These are phyloP conservation scores for Scaptomyza graminum DNA, from an alignment of 1,140 invertebrate species.

Conservation along the genomic window DNA sequence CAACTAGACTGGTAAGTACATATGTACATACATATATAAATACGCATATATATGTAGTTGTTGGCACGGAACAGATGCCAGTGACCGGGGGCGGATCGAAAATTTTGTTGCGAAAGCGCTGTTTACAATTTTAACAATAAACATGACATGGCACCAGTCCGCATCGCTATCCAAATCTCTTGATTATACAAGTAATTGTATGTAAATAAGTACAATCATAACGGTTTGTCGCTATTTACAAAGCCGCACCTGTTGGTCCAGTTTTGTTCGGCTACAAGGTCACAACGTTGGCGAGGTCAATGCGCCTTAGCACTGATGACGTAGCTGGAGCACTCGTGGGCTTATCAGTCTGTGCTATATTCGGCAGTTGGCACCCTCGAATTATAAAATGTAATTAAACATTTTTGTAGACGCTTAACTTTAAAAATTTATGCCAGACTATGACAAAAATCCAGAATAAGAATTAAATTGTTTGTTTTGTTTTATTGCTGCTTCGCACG, in stretches of 20 bases:
- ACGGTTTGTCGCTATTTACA: conserved; percentile 18
- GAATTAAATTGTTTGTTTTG: too few species aligned
- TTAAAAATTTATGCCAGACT: too few species aligned
- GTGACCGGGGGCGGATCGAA: conserved; percentile 6
- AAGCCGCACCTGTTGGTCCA: conserved; percentile 67
- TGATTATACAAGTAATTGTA: conserved; percentile 20
- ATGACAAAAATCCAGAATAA: too few species aligned
- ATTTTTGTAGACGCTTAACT: too few species aligned
- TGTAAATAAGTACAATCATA: neutral
- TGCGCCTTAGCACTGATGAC: conserved; percentile 44
- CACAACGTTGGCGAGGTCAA: conserved; percentile 39
- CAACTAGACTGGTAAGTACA: conserved; percentile 53
- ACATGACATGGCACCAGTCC: conserved; percentile 49
- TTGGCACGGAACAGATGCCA: neutral
- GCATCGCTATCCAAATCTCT: conserved; percentile 4
- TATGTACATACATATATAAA: conserved; percentile 4
- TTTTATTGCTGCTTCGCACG: neutral
- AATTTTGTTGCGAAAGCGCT: conserved; percentile 24
- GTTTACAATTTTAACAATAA: conserved; percentile 61
- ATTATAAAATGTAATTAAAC: conserved; percentile 33
- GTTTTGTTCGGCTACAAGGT: conserved; percentile 53
- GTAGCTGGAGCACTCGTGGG: conserved; percentile 8
- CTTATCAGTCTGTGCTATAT: conserved; percentile 38
- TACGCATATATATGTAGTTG: neutral
- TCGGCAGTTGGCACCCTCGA: conserved; percentile 16